These are phyloP conservation scores for Drosophila orena DNA, from an alignment of 1,140 invertebrate genomes.

Conservation along the genomic window DNA sequence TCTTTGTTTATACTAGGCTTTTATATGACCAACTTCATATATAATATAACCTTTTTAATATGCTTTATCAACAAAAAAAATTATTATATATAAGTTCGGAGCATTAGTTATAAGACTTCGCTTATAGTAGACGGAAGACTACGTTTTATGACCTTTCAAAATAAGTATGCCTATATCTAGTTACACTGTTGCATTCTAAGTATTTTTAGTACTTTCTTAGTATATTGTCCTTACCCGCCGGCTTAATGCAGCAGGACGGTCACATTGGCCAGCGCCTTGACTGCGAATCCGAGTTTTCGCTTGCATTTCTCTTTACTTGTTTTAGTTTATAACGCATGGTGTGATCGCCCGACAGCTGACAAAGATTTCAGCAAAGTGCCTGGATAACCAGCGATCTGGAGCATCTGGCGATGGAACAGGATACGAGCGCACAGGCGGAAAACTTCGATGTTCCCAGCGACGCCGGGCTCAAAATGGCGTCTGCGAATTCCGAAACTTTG, in stretches of 20 bases:
- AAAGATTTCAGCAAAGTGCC: background rate
- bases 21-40: too few relatives aligned
- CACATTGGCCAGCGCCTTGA: background rate
- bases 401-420: constrained; percentile 16
- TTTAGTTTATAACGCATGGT: constrained; percentile 12
- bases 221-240: background rate
- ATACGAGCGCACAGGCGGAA: background rate
- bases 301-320: background rate
- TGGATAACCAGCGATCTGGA: background rate
- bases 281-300: constrained; percentile 11
- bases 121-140: too few relatives aligned
- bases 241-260: background rate
- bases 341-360: constrained; percentile 1
- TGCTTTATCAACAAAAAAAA: too few relatives aligned
- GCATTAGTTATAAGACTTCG: too few relatives aligned
- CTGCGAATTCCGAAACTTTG: constrained; percentile 17
- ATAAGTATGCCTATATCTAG: background rate
- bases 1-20: too few relatives aligned
- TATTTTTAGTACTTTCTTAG: background rate
- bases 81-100: too few relatives aligned
- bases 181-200: too few relatives aligned
- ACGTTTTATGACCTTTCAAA: too few relatives aligned
- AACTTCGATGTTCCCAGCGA: constrained; percentile 3
- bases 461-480: constrained; percentile 68
- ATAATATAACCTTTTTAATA: too few relatives aligned